Evolutionary conservation across 2,797 vertebrate species (phyloP).

Genomic region (Anguilla obscura): DNA sequence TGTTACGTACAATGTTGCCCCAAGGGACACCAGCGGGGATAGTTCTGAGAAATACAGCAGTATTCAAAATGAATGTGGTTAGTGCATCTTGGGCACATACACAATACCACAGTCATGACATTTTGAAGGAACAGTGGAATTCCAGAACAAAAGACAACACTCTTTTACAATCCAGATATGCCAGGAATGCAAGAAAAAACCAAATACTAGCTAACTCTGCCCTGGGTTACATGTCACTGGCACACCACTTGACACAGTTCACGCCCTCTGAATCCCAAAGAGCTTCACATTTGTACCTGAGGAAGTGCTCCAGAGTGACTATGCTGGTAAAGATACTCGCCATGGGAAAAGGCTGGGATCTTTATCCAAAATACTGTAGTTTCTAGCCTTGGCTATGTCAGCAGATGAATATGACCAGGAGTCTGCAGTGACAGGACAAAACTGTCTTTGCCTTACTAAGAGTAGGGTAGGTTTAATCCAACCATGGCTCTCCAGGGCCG

Average conservation of each 20-base stretch:
- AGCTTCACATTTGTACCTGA: background rate
- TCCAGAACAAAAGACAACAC: constrained; percentile 17
- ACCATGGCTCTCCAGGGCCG: no score
- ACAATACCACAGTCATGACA: background rate
- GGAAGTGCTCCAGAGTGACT: background rate
- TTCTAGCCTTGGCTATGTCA: background rate
- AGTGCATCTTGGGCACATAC: background rate
- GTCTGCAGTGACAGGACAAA: background rate
- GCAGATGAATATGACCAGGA: background rate
- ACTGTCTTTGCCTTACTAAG: background rate
- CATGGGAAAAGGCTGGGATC: background rate
- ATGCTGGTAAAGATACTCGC: background rate
- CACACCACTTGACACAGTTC: background rate
- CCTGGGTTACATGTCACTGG: background rate
- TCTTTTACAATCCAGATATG: background rate
- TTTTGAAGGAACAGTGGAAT: background rate
- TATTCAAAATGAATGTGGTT: background rate
- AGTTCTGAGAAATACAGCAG: background rate
- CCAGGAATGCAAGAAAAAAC: constrained; percentile 25
- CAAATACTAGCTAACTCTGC: background rate
- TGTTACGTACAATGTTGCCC: background rate
- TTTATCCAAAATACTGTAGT: background rate
- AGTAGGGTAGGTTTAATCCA: background rate
- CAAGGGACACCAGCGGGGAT: background rate
- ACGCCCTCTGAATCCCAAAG: background rate